These are phyloP conservation scores for Aleadryas rufinucha DNA, from an alignment of 2,113 vertebrate genomes.

Conservation along the genomic window DNA sequence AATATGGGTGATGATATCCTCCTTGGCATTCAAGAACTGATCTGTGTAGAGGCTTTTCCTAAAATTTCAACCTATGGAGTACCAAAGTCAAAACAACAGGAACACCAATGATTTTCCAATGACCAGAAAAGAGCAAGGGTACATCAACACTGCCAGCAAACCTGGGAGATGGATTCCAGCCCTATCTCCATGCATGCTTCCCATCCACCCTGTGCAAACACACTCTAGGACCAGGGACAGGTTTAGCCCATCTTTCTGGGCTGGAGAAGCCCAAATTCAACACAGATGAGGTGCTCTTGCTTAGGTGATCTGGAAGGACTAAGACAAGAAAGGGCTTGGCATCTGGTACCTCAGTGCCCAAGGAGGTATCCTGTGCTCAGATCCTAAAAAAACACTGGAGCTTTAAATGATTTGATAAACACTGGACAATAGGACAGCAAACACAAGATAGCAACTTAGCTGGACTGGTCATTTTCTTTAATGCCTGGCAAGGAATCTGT, in stretches of 20 bases:
- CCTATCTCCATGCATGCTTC: neutral
- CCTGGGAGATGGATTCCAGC: neutral
- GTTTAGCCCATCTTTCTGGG: neutral
- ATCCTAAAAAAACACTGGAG: neutral
- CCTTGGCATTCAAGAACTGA: neutral
- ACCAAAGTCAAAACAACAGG: neutral
- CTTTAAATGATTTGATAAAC: neutral
- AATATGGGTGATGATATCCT: neutral
- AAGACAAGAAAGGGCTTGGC: neutral
- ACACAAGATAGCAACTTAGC: neutral
- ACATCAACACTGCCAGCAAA: neutral
- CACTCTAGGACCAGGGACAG: rapidly evolving
- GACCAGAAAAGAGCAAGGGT: neutral
- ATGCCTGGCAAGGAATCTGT: neutral
- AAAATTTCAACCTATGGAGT: neutral
- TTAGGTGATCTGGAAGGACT: neutral
- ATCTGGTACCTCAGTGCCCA: neutral
- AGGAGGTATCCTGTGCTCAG: neutral
- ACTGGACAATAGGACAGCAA: neutral
- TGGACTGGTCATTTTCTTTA: neutral
- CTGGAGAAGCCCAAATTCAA: neutral
- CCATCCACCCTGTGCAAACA: neutral
- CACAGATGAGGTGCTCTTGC: neutral
- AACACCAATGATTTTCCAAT: neutral
- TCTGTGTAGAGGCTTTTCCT: neutral